Evolutionary conservation across 1,140 invertebrate genomes (phyloP).

Genomic region (Plectrocnemia conspersa): DNA sequence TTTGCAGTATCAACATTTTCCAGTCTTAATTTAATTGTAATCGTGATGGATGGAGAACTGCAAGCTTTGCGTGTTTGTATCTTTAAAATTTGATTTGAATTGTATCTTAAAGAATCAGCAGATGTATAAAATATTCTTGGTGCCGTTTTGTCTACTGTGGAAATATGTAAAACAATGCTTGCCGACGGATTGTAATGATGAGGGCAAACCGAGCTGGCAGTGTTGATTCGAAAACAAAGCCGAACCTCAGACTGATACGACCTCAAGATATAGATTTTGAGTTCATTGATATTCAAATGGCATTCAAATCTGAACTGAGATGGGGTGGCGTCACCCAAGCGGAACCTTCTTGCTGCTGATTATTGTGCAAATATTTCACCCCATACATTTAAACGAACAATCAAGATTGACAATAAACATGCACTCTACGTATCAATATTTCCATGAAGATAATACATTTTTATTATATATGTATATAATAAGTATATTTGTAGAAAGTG

Average conservation of each 20-base stretch:
- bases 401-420: constrained; percentile 18
- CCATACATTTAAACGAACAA: constrained; percentile 23
- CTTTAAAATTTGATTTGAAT: too few species aligned
- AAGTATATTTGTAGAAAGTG: too few species aligned
- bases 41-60: not conserved
- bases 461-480: too few species aligned
- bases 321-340: constrained; percentile 4
- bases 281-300: constrained; percentile 33
- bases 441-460: too few species aligned
- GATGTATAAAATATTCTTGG: too few species aligned
- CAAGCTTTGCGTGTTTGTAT: too few species aligned
- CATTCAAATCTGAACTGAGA: constrained; percentile 31
- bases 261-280: not conserved
- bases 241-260: not conserved
- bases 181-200: not conserved
- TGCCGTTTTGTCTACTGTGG: too few species aligned
- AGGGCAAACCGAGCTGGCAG: constrained; percentile 3
- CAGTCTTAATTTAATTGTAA: not conserved
- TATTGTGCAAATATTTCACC: constrained; percentile 25
- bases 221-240: constrained; percentile 13
- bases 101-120: too few species aligned
- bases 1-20: not conserved
- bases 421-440: too few species aligned
- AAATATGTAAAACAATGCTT: not conserved
- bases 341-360: constrained; percentile 18